These are phyloP conservation scores for Eretmochelys imbricata DNA, from an alignment of 2,113 vertebrate species.

Conservation along the genomic window DNA sequence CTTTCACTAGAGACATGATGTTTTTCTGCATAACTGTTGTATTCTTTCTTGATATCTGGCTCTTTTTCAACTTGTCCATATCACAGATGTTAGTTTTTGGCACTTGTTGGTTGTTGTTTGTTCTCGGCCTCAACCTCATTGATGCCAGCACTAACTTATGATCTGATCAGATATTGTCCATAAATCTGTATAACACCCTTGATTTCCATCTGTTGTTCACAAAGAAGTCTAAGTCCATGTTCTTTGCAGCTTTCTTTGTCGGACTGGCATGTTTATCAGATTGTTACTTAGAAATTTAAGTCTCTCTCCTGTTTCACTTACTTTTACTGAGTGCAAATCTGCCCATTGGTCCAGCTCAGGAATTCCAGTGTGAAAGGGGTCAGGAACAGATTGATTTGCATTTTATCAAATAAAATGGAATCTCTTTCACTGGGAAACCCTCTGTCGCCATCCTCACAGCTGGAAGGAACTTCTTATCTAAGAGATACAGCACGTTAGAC, in stretches of 20 bases:
- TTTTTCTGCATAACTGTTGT: too few species aligned
- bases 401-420: not conserved
- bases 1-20: too few species aligned
- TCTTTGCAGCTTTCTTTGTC: not conserved
- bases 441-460: not conserved
- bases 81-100: too few species aligned
- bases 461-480: not conserved
- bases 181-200: not conserved
- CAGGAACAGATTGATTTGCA: not conserved
- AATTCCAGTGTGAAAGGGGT: not conserved
- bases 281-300: not conserved
- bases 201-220: not conserved
- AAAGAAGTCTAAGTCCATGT: not conserved
- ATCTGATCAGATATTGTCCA: not conserved
- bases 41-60: too few species aligned
- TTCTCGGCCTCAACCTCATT: not conserved
- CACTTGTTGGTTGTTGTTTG: too few species aligned
- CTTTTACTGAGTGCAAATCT: not conserved
- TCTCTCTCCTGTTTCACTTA: not conserved
- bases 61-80: too few species aligned
- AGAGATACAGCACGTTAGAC: not conserved
- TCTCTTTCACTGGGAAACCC: not conserved
- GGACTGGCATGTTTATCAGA: not conserved
- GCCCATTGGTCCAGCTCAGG: not conserved
- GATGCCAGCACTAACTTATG: not conserved